Evolutionary conservation across 2,888 invertebrate genomes (phyloP).

Genomic region (Acanthoscelides obtectus): DNA sequence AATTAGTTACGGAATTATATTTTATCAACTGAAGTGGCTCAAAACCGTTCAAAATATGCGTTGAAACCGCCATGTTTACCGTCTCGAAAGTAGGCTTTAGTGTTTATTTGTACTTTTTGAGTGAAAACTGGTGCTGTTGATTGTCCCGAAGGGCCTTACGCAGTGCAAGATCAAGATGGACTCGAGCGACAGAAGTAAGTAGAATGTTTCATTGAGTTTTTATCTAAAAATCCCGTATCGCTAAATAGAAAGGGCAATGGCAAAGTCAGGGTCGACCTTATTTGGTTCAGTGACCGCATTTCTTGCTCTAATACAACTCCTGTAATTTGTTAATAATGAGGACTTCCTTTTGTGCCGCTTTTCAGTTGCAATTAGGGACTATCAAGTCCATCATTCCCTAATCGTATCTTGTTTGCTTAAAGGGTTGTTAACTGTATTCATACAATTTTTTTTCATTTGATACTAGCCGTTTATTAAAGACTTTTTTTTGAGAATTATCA

Average conservation of each 20-base stretch:
- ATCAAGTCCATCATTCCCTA: too few species aligned
- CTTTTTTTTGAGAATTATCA: too few species aligned
- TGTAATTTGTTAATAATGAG: background rate
- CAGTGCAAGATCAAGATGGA: slow-evolving; percentile 32
- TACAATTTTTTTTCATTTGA: too few species aligned
- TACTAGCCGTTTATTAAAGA: too few species aligned
- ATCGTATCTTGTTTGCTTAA: too few species aligned
- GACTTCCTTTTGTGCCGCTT: background rate
- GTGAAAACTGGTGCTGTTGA: slow-evolving; percentile 32
- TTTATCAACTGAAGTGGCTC: background rate
- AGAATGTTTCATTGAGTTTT: slow-evolving; percentile 3
- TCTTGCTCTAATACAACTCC: slow-evolving; percentile 16
- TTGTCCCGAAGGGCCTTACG: slow-evolving; percentile 14
- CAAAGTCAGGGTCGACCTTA: slow-evolving; percentile 59
- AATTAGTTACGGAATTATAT: background rate
- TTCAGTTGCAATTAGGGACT: background rate
- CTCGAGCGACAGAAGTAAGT: slow-evolving; percentile 41
- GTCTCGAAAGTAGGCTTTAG: slow-evolving; percentile 43
- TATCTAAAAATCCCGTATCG: background rate
- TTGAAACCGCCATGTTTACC: slow-evolving; percentile 43
- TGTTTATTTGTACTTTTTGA: slow-evolving; percentile 40
- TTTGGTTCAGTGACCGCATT: slow-evolving; percentile 59
- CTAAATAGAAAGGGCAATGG: slow-evolving; percentile 50
- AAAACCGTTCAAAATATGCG: slow-evolving; percentile 13
- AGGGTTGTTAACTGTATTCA: too few species aligned